Evolutionary conservation across 2,797 vertebrate species (phyloP), one percentile per base, ranked within the genome.

Genomic region (Setipinna tenuifilis): DNA sequence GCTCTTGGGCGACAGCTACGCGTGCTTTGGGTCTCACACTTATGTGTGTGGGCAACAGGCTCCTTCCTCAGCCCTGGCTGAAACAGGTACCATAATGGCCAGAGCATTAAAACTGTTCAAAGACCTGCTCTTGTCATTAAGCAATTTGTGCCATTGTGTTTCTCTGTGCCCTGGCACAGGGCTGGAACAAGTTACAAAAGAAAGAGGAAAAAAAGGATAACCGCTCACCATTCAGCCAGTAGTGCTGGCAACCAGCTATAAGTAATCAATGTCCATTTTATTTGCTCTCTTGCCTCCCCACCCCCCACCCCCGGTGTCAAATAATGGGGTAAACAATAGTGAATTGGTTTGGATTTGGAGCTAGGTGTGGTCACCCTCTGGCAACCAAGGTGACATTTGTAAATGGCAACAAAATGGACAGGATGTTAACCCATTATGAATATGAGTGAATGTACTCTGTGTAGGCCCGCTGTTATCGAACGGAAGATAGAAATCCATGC

Each of bases 231-330:
- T 78, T 44, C 71, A 78, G 71, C 17, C 0, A 19, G 71, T 54
- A 7, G 9, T 54, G 50, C 50, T 14, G 14, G 50, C 50, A 1
- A 54, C 71, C 9, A 44, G 25, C 59, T 54, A 9, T 35, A 58
- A 85, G 85, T 9, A 87, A 89, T 89, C 88, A 82, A 87, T 89
- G 80, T 23, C 17, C 58, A 84, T 89, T 86, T 86, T 68, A 88
- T 88, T 87, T 44, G 14, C 85, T n/a, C 83, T 57, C 65, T 83
- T 54, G 86, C 87, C 87, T 85, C 80, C 35, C 82, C n/a, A n/a
- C n/a, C n/a, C 87, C 87, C 84, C 35, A 41, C 50, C 14, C 82
- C 58, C 12, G 54, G 81, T 75, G 46, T 78, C 75, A 83, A n/a
- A 86, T 86, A 81, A 86, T 81, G 25, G 88, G 87, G 85, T 82